These are phyloP conservation scores for Pachypanchax playfairii DNA, from an alignment of 2,113 vertebrate species.

Conservation along the genomic window DNA sequence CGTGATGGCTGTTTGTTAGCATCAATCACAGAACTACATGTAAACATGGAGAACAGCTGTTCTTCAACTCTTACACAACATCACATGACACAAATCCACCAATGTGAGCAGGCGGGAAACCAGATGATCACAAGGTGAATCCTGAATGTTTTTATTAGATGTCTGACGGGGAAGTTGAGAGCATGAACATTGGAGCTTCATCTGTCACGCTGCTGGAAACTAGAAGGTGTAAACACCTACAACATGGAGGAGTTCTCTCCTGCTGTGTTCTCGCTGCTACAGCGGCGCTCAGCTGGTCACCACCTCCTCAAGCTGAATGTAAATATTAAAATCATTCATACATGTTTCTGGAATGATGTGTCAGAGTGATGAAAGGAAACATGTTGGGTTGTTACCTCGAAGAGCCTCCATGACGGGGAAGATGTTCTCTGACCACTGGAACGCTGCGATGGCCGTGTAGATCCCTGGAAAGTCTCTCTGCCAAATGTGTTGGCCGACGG, in stretches of 20 bases:
- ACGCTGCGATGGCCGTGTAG: conserved; percentile 86
- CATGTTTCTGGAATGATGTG: too few species aligned
- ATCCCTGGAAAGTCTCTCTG: conserved; percentile 96
- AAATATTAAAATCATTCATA: too few species aligned
- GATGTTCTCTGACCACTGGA: conserved; percentile 93
- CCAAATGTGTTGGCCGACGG: conserved; percentile 95
- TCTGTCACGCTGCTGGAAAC: too few species aligned
- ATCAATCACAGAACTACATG: conserved; percentile 9
- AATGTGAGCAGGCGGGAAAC: background rate
- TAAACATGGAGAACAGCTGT: conserved; percentile 58
- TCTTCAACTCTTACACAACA: conserved; percentile 68
- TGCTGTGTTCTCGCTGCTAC: too few species aligned
- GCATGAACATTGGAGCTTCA: background rate
- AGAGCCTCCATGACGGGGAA: conserved; percentile 95
- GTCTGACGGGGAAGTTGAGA: background rate
- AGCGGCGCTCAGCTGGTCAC: too few species aligned
- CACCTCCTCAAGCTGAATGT: too few species aligned
- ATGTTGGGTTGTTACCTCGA: conserved; percentile 81
- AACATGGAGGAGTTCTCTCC: too few species aligned
- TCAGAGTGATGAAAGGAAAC: too few species aligned
- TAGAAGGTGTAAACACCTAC: too few species aligned
- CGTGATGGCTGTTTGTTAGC: conserved; percentile 43
- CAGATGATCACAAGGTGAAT: background rate
- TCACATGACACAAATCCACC: too few species aligned
- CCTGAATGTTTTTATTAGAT: background rate